Conservation (phyloP, 2,797 vertebrate species). For the Crypturellus tataupa region DNA sequence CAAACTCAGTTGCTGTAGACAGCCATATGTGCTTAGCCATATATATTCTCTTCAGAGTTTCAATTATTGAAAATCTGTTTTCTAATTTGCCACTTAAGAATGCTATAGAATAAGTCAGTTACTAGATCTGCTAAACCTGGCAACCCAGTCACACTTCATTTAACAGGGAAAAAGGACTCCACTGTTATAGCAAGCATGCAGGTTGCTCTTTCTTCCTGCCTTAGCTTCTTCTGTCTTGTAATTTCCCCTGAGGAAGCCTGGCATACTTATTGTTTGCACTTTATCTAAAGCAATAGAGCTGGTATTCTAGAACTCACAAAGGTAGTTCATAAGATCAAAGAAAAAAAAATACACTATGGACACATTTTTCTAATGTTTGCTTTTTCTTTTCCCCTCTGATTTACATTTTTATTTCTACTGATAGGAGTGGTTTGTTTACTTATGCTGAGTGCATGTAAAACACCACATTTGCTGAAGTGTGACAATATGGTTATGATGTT, state of each 20-base stretch:
- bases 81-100: background rate
- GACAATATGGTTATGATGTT: background rate
- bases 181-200: background rate
- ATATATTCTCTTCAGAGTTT: background rate
- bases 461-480: background rate
- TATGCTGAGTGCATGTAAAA: background rate
- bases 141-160: background rate
- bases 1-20: background rate
- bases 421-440: background rate
- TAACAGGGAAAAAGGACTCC: background rate
- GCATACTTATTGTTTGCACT: background rate
- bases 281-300: background rate
- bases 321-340: background rate
- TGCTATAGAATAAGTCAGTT: rapidly evolving
- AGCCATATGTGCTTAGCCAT: background rate
- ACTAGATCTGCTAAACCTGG: background rate
- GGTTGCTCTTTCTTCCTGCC: background rate
- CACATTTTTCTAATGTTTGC: background rate
- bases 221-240: background rate
- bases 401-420: background rate
- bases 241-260: background rate
- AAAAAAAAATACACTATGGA: background rate
- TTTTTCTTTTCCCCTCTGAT: background rate
- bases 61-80: background rate
- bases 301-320: background rate